Conservation (phyloP, 2,797 vertebrate genomes). For the Acrocephalus scirpaceus region DNA sequence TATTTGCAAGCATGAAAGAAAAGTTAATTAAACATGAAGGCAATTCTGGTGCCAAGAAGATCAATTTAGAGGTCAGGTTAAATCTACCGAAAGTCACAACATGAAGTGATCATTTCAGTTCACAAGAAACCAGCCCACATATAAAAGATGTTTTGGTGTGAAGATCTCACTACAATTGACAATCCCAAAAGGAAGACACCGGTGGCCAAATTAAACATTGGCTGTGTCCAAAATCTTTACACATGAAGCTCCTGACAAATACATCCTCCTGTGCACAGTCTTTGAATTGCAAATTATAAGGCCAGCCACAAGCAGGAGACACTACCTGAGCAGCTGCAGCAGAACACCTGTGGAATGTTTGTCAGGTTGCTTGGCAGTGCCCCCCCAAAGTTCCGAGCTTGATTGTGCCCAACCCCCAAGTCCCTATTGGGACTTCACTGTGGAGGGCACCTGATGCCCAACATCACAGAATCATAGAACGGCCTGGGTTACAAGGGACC, state of each 20-base stretch:
- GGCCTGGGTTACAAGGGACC: not conserved
- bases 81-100: not conserved
- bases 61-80: not conserved
- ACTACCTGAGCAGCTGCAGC: not conserved
- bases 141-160: not conserved
- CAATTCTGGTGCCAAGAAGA: not conserved
- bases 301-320: not conserved
- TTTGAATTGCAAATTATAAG: not conserved
- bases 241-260: not conserved
- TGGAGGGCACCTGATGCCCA: not conserved
- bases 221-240: not conserved
- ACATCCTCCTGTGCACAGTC: not conserved
- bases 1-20: not conserved
- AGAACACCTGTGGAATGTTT: not conserved
- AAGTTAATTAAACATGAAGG: not conserved
- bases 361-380: not conserved
- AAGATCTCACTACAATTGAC: not conserved
- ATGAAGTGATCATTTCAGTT: not conserved
- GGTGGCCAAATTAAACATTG: not conserved
- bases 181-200: not conserved
- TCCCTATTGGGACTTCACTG: not conserved
- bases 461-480: accelerated
- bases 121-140: not conserved
- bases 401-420: not conserved
- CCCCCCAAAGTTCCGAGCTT: not conserved